Evolutionary conservation across 2,888 invertebrate genomes (phyloP).

Genomic region (Eupeodes latifasciatus): DNA sequence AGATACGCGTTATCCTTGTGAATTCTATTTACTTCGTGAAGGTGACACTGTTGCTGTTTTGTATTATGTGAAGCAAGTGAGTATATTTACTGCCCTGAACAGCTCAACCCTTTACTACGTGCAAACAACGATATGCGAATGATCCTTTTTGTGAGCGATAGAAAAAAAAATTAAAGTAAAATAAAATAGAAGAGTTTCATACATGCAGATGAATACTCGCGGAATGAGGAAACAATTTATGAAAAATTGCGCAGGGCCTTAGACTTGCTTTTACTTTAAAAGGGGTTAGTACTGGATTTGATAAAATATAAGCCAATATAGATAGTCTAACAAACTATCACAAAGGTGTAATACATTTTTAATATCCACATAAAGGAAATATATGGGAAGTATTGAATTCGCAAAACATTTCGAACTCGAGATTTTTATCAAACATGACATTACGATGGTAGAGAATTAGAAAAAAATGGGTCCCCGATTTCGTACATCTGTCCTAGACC

Average conservation of each 20-base stretch:
- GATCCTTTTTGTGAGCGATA: conserved; percentile 5
- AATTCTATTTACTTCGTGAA: neutral
- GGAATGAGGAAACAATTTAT: conserved; percentile 65
- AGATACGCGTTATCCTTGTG: neutral
- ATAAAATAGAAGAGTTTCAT: no score
- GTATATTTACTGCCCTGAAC: neutral
- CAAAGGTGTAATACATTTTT: no score
- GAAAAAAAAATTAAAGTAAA: neutral
- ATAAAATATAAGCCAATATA: neutral
- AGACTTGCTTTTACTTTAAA: neutral
- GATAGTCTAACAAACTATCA: no score
- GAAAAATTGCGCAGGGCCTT: conserved; percentile 43
- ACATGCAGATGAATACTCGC: neutral
- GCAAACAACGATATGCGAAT: neutral
- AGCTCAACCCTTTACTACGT: no score
- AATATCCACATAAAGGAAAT: no score
- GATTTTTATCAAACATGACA: no score
- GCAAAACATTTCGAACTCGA: no score
- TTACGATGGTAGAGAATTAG: no score
- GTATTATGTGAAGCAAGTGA: neutral
- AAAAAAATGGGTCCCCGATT: no score
- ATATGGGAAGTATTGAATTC: no score
- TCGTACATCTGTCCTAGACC: no score
- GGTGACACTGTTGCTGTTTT: conserved; percentile 28
- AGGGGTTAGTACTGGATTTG: neutral